These are phyloP conservation scores for Clarias macrocephalus DNA, from an alignment of 2,113 vertebrate genomes.

Conservation along the genomic window DNA sequence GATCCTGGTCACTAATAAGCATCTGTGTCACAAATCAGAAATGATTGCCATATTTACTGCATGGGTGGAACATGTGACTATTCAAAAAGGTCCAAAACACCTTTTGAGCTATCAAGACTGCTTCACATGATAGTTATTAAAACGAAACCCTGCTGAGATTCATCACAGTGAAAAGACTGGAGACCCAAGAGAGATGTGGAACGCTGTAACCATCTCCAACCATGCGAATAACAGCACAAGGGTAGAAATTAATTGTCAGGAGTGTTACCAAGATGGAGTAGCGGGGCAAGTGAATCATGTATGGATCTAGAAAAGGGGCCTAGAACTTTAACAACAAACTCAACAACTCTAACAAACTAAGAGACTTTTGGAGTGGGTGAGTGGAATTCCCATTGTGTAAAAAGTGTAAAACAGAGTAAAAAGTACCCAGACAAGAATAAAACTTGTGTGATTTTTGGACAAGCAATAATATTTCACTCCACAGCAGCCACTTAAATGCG, in stretches of 20 bases:
- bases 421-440: background rate
- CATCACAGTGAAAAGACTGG: background rate
- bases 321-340: background rate
- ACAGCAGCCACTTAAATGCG: background rate
- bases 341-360: background rate
- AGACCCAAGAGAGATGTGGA: background rate
- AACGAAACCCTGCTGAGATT: constrained; percentile 5
- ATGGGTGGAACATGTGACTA: background rate
- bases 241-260: background rate
- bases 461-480: background rate
- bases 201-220: background rate
- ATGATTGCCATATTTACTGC: background rate
- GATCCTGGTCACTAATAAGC: background rate
- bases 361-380: background rate
- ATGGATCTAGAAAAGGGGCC: no score
- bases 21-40: background rate
- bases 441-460: background rate
- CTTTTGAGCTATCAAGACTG: background rate
- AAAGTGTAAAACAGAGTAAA: background rate
- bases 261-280: background rate
- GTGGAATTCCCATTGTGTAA: background rate
- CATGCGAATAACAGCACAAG: background rate
- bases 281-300: background rate
- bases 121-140: background rate
- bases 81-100: background rate